Evolutionary conservation across 2,113 vertebrate genomes (phyloP), one percentile per base, ranked within the genome.

Genomic region (Rhineura floridana): DNA sequence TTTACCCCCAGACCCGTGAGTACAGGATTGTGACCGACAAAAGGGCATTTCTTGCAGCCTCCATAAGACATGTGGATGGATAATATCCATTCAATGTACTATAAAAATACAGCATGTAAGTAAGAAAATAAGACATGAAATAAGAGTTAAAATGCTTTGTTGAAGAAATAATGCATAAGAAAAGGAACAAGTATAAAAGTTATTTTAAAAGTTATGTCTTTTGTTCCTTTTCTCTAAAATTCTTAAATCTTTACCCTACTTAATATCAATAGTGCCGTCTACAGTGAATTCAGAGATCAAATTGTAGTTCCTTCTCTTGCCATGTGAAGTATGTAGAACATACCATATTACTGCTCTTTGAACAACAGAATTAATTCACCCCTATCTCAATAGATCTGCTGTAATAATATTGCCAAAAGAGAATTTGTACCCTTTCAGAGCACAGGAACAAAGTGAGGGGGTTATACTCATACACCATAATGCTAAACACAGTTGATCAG

Each of bases 261-360:
- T 85, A 91, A 94, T 95, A 92, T 95, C 95, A 96, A 95, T 90
- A 93, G 93, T 93, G 81, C 95, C 95, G 95, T 95, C 95, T 96
- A 94, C 93, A 95, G 95, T 88, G 92, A 77, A 44, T 65, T 77
- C 12, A 1, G 44, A 48, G 23, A 48, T 10, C 39, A 80, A 78
- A 69, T 46, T 59, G 28, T 21, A 69, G 13, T 78, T 70, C 50
- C 12, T 78, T 48, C 19, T 75, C 39, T 83, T 80, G 8, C 12
- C 44, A 48, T 17, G 7, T 6, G 25, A 80, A 48, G 4, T 69
- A 50, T 48, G 28, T 52, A 55, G 25, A 9, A 77, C 23, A 70
- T 36, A 63, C 3, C 62, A 48, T 67, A 46, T 88, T 76, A 17
- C 46, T 65, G 30, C 36, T 33, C 9, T 75, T 62, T 85, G 39